Evolutionary conservation across 2,113 vertebrate genomes (phyloP).

Genomic region (Oryzias curvinotus): DNA sequence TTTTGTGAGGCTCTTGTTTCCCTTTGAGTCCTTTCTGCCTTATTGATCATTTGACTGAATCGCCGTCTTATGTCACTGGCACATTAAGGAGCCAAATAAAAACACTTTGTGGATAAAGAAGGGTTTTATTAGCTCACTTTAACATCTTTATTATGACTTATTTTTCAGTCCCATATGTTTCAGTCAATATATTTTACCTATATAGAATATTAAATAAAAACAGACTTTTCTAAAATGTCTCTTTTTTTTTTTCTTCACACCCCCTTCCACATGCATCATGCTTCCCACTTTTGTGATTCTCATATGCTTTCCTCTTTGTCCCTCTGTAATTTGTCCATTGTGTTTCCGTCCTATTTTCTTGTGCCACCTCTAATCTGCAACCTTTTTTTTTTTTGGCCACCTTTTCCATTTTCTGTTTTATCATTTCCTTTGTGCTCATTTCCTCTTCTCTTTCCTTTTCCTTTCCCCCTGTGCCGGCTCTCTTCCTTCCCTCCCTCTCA

Average conservation of each 20-base stretch:
- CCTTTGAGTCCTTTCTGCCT: slow-evolving; percentile 2
- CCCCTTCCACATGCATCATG: slow-evolving; percentile 7
- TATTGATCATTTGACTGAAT: slow-evolving; percentile 17
- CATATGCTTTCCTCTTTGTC: background rate
- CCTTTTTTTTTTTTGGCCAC: slow-evolving; percentile 7
- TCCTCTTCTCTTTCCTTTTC: slow-evolving; percentile 16
- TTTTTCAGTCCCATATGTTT: background rate
- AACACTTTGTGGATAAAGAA: slow-evolving; percentile 16
- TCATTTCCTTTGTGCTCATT: slow-evolving; percentile 4
- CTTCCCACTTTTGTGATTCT: background rate
- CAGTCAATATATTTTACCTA: background rate
- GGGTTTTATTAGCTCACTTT: background rate
- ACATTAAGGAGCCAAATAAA: slow-evolving; percentile 6
- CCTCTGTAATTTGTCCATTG: slow-evolving; percentile 24
- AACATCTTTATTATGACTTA: background rate
- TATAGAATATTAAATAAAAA: background rate
- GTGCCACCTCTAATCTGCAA: slow-evolving; percentile 28
- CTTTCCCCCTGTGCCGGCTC: slow-evolving; percentile 1
- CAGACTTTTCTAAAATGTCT: background rate
- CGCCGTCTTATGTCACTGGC: slow-evolving; percentile 1
- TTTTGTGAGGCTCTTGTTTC: background rate
- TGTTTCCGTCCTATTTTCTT: slow-evolving; percentile 16
- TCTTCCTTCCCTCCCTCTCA: slow-evolving; percentile 2
- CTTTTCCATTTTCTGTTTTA: slow-evolving; percentile 1
- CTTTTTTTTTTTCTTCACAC: background rate